A percentile compares a stretch with the other conserved stretches of the same genome.
Evolutionary conservation across 2,888 invertebrate species (phyloP).

Genomic region (Calephelis perditalis): DNA sequence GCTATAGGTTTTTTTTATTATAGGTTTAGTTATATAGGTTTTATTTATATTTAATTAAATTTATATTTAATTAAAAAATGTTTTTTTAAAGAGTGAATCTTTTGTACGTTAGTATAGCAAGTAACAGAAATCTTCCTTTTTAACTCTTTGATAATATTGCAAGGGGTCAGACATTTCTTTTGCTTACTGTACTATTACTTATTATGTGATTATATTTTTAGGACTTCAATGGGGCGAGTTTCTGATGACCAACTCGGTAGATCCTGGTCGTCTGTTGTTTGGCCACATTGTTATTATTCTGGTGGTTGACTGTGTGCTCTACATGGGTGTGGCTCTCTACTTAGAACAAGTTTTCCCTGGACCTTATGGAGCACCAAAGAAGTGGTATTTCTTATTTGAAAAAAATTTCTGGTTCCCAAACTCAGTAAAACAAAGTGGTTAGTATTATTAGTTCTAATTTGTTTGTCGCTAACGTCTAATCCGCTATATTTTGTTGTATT

Average conservation of each 20-base stretch:
- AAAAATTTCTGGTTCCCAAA: slow-evolving; percentile 72
- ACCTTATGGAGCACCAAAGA: slow-evolving; percentile 88
- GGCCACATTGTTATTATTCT: slow-evolving; percentile 86
- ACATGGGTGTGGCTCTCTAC: slow-evolving; percentile 88
- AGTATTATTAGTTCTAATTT: not conserved
- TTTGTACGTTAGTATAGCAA: too few relatives aligned
- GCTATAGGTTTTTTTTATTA: too few relatives aligned
- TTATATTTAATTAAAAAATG: too few relatives aligned
- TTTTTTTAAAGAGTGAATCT: too few relatives aligned
- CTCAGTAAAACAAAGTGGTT: slow-evolving; percentile 20
- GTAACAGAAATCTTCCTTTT: too few relatives aligned
- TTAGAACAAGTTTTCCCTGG: slow-evolving; percentile 93
- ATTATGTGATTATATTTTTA: slow-evolving; percentile 36
- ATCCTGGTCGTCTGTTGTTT: slow-evolving; percentile 81
- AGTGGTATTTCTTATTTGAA: slow-evolving; percentile 88
- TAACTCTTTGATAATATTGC: too few relatives aligned
- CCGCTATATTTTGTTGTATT: too few relatives aligned
- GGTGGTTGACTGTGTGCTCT: slow-evolving; percentile 82
- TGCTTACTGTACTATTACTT: too few relatives aligned
- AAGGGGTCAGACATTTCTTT: too few relatives aligned
- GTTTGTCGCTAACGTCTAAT: too few relatives aligned
- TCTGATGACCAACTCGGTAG: slow-evolving; percentile 79
- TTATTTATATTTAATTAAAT: too few relatives aligned
- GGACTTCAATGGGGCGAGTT: slow-evolving; percentile 82
- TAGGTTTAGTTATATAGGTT: too few relatives aligned